Percentiles rank a stretch among this genome's conserved stretches.
phyloP scores from a whole-genome alignment of 2,797 vertebrate genomes.

The Bovichtus variegatus region DNA sequence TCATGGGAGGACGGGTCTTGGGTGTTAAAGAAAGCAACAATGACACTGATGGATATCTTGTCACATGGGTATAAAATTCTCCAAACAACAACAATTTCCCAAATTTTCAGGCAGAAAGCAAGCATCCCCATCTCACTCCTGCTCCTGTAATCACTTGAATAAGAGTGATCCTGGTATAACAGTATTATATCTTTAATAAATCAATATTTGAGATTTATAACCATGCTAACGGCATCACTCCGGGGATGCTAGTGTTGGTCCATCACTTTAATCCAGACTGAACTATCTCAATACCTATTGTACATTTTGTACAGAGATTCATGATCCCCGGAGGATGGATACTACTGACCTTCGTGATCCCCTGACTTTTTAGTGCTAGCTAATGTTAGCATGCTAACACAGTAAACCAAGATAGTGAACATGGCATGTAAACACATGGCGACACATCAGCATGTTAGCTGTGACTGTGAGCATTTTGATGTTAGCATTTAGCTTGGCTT shows the following conservation, averaged over 20 bases:
- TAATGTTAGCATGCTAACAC: no score
- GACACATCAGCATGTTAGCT: no score
- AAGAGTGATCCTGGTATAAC: background rate
- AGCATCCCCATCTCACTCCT: background rate
- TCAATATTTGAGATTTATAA: background rate
- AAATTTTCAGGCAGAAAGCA: background rate
- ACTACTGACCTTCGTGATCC: background rate
- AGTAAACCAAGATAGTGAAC: no score
- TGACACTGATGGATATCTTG: background rate
- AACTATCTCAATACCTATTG: conserved; percentile 4
- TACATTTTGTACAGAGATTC: background rate
- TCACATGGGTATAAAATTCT: background rate
- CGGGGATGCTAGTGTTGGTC: background rate
- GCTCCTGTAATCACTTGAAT: background rate
- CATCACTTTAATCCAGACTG: background rate
- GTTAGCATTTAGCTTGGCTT: background rate
- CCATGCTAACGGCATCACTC: background rate
- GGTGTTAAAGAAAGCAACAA: background rate
- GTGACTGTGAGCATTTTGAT: no score
- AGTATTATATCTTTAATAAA: background rate
- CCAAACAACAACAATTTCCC: background rate
- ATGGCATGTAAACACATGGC: no score
- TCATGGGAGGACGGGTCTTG: background rate
- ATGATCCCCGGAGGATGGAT: background rate
- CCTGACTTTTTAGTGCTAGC: background rate